Evolutionary conservation across 2,797 vertebrate genomes (phyloP).

Genomic region (Gorsachius magnificus): DNA sequence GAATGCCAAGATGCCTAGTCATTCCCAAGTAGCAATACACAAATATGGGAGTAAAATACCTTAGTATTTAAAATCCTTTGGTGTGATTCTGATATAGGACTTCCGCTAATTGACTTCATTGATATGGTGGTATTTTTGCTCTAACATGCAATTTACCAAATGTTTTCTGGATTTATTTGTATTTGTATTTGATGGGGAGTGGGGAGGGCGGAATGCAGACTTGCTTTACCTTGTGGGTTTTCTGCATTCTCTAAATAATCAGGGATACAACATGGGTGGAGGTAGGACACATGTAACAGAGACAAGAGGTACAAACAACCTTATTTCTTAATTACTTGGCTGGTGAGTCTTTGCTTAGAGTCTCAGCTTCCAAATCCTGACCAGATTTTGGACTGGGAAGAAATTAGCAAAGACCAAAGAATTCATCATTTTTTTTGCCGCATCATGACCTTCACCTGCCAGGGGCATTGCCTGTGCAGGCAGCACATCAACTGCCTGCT

Average conservation of each 20-base stretch:
- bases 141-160: background rate
- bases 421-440: background rate
- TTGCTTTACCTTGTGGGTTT: background rate
- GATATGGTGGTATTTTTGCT: background rate
- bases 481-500: background rate
- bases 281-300: background rate
- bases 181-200: background rate
- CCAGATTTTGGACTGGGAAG: background rate
- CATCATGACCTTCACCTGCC: background rate
- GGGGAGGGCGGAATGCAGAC: background rate
- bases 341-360: background rate
- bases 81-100: background rate
- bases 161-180: background rate
- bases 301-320: background rate
- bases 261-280: background rate
- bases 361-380: background rate
- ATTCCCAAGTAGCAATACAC: background rate
- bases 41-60: background rate
- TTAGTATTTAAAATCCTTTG: background rate
- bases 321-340: background rate
- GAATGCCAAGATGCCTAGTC: background rate
- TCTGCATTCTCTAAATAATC: background rate
- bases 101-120: background rate
- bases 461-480: background rate
- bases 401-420: background rate